A percentile compares a stretch with the other conserved stretches of the same genome.
Conservation (phyloP, 2,797 vertebrate species). For the Enoplosus armatus region DNA sequence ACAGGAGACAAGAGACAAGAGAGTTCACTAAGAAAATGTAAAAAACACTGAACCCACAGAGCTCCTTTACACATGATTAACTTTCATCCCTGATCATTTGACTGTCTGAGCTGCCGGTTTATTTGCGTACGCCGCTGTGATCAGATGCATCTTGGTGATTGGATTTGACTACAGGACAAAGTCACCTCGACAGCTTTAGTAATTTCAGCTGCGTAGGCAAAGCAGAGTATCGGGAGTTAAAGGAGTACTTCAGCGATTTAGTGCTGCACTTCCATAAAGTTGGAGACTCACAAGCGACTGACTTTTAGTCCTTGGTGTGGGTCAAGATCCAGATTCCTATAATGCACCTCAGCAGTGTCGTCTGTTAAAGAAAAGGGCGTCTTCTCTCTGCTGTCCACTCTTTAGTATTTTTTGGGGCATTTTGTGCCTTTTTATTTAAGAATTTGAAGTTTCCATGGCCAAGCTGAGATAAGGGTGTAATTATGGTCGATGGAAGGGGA, state of each 20-base stretch:
- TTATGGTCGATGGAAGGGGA: no score
- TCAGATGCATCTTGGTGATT: conserved; percentile 2
- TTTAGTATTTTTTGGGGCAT: no score
- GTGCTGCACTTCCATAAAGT: no score
- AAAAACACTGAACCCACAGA: background rate
- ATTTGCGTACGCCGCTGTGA: background rate
- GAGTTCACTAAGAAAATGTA: background rate
- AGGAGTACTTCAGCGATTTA: background rate
- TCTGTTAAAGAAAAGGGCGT: no score
- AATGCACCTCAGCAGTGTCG: background rate
- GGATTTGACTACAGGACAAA: background rate
- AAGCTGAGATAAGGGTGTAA: no score
- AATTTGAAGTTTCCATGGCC: background rate
- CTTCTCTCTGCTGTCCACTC: no score
- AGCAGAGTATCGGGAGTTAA: background rate
- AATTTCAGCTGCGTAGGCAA: background rate
- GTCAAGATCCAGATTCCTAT: background rate
- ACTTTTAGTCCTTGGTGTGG: background rate
- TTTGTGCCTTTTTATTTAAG: no score
- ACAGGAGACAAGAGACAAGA: conserved; percentile 2
- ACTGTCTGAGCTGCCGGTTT: background rate
- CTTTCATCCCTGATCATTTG: background rate
- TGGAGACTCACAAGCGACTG: background rate
- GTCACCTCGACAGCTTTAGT: background rate
- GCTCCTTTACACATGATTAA: background rate